Evolutionary conservation across 2,113 vertebrate genomes (phyloP), one percentile per base, ranked within the genome.

Genomic region (Oreocharis arfaki): DNA sequence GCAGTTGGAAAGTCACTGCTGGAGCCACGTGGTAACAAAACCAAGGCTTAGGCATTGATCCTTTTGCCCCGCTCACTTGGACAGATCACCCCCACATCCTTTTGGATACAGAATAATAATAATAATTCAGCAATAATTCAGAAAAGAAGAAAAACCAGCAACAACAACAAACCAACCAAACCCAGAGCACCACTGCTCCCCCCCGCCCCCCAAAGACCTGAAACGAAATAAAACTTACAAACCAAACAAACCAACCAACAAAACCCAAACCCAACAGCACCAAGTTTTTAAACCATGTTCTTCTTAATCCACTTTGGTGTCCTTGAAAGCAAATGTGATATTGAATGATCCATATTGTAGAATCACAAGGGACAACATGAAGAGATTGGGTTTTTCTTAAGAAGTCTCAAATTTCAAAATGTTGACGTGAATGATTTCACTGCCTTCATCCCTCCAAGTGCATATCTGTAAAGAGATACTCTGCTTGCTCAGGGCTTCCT

Each of bases 151-250:
- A 56, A 39, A 22, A 20, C 10, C 22, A 52, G 26, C 26, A 41
- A 47, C 13, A 44, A 20, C 52, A 53, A 32, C 52, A 30, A 53
- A 53, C 28, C 28, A 53, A 53, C 28, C 28, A 53, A 53, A 52
- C 50, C 5, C 13, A 44, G 32, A 26, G 7, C 10, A 17, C 22
- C n/a, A 37, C 5, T 37, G 21, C 47, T 11, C 6, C 19, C 26
- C 3, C 9, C 1, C 8, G 3, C 8, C 13, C 8, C 14, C 10
- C 14, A 67, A 65, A 37, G 9, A 50, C 15, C 3, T 32, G 22
- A 76, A 68, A 50, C 6, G 8, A 18, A 59, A 59, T 27, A 9
- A 15, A 44, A 52, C 28, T 10, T 22, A 52, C 33, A 33, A 60
- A 70, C 28, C 23, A 70, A n/a, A n/a, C 13, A 16, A 81, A 59